Conservation (phyloP, 1,140 invertebrate genomes). For the Diuraphis noxia region DNA sequence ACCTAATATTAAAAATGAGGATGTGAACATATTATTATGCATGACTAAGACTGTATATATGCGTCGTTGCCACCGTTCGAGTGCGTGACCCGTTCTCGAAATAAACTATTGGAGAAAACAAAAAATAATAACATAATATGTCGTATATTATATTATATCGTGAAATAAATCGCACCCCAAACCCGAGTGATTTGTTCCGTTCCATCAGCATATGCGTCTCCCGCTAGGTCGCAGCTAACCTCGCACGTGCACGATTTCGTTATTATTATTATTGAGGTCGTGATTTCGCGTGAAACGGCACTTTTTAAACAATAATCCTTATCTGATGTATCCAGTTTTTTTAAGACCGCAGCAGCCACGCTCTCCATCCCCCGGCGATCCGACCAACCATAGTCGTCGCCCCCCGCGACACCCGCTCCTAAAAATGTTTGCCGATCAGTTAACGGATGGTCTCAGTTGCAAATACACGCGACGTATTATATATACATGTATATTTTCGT, state of each 20-base stretch:
- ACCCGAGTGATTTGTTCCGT: background rate
- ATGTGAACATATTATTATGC: no score
- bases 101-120: slow-evolving; percentile 6
- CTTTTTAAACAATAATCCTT: slow-evolving; percentile 37
- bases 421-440: slow-evolving; percentile 16
- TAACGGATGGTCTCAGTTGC: background rate
- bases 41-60: background rate
- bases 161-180: background rate
- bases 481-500: background rate
- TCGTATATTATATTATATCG: background rate
- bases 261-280: background rate
- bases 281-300: background rate
- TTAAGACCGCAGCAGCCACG: background rate
- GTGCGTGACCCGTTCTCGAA: background rate
- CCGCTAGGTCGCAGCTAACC: no score
- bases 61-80: background rate
- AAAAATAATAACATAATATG: no score
- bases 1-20: no score
- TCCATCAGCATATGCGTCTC: background rate
- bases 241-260: background rate
- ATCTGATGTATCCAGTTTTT: slow-evolving; percentile 39
- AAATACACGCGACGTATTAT: background rate
- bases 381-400: background rate
- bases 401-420: background rate
- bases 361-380: background rate